Evolutionary conservation across 1,140 invertebrate species (phyloP).

Genomic region (Plectus sambesii): DNA sequence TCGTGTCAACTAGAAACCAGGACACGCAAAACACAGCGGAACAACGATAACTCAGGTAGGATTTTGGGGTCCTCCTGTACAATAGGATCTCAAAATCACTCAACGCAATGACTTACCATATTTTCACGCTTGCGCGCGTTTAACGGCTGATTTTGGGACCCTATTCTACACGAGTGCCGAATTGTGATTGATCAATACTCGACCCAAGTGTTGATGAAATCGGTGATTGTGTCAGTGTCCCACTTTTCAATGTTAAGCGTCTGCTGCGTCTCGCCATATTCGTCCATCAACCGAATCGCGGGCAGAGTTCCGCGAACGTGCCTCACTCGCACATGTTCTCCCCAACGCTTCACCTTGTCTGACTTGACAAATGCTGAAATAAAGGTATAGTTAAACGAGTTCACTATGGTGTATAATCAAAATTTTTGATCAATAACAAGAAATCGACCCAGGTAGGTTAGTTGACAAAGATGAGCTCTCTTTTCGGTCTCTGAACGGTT

Average conservation of each 20-base stretch:
- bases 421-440: not conserved
- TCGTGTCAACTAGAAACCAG: too few species aligned
- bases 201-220: conserved; percentile 38
- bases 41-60: too few species aligned
- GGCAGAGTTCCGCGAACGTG: conserved; percentile 40
- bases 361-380: conserved; percentile 37
- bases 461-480: too few species aligned
- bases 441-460: too few species aligned
- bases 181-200: conserved; percentile 25
- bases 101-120: too few species aligned
- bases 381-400: conserved; percentile 5
- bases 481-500: too few species aligned
- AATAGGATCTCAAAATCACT: too few species aligned
- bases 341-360: conserved; percentile 40
- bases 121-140: too few species aligned
- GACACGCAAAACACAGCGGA: too few species aligned
- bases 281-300: conserved; percentile 35
- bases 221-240: conserved; percentile 40
- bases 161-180: too few species aligned
- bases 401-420: not conserved
- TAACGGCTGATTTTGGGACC: too few species aligned
- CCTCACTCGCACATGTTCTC: conserved; percentile 31
- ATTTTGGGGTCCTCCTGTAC: too few species aligned
- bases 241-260: conserved; percentile 39
- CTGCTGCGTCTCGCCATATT: conserved; percentile 29